These are phyloP conservation scores for Temnothorax unifasciatus DNA, from an alignment of 2,888 invertebrate genomes.

Conservation along the genomic window DNA sequence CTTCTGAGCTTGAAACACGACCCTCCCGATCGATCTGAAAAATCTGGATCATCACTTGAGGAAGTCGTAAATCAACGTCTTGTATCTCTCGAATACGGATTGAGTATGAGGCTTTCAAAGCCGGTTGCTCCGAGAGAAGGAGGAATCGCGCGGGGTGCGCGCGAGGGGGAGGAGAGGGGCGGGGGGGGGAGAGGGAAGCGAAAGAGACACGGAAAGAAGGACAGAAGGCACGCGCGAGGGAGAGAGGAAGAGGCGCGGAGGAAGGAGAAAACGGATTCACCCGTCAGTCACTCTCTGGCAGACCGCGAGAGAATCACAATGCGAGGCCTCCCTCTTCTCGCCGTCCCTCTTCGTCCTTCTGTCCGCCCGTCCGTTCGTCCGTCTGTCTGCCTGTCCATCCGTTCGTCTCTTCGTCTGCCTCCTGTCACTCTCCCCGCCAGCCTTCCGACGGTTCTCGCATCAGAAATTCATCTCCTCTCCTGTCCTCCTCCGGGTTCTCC, in stretches of 20 bases:
- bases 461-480: constrained; percentile 77
- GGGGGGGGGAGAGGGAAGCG: constrained; percentile 13
- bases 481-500: constrained; percentile 75
- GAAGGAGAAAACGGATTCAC: constrained; percentile 83
- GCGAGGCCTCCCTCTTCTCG: constrained; percentile 77
- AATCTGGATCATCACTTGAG: constrained; percentile 60
- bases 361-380: constrained; percentile 81
- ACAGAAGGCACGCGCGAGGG: constrained; percentile 43
- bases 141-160: constrained; percentile 34
- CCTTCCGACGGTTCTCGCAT: constrained; percentile 80
- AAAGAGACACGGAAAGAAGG: constrained; percentile 49
- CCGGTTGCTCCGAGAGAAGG: constrained; percentile 65
- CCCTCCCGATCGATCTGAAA: constrained; percentile 49
- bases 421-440: constrained; percentile 82
- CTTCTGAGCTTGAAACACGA: constrained; percentile 26
- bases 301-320: constrained; percentile 84
- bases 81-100: constrained; percentile 57
- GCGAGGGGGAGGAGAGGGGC: neutral
- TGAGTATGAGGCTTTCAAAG: constrained; percentile 62
- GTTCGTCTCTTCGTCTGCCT: constrained; percentile 84
- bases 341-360: constrained; percentile 73
- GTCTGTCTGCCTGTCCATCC: constrained; percentile 81
- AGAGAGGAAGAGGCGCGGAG: constrained; percentile 59
- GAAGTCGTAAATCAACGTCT: constrained; percentile 59
- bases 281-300: constrained; percentile 85